phyloP scores from a whole-genome alignment of 2,113 vertebrate genomes.

The Zosterops lateralis region DNA sequence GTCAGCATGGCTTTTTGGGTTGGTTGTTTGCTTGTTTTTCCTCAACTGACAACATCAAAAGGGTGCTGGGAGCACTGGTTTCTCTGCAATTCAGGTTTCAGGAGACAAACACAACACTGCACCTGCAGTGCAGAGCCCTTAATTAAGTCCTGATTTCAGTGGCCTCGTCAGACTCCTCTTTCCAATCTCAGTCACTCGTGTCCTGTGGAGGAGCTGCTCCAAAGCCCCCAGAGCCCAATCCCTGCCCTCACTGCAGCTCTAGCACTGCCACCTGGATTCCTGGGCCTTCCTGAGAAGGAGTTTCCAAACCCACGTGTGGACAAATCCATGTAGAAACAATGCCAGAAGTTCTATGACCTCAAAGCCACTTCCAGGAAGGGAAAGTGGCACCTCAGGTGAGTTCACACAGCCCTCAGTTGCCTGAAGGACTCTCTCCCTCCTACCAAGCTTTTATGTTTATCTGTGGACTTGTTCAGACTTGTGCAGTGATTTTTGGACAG shows the following conservation, averaged over 20 bases:
- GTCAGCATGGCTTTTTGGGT: background rate
- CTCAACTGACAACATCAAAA: background rate
- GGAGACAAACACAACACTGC: background rate
- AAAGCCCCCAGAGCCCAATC: fast-evolving
- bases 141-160: background rate
- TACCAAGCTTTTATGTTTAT: background rate
- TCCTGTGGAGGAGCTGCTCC: background rate
- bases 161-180: background rate
- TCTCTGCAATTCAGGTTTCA: background rate
- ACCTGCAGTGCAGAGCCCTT: background rate
- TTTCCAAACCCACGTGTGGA: background rate
- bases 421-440: background rate
- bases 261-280: background rate
- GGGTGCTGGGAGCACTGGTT: background rate
- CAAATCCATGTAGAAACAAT: background rate
- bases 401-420: background rate
- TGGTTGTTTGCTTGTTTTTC: background rate
- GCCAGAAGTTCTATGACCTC: background rate
- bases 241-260: background rate
- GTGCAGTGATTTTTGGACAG: background rate
- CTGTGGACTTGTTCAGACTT: background rate
- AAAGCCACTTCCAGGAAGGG: background rate
- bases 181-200: fast-evolving
- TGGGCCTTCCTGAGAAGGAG: background rate
- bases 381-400: background rate